Evolutionary conservation across 2,888 invertebrate genomes (phyloP), one percentile per base, ranked within the genome.

Genomic region (Cremastinae sp.): DNA sequence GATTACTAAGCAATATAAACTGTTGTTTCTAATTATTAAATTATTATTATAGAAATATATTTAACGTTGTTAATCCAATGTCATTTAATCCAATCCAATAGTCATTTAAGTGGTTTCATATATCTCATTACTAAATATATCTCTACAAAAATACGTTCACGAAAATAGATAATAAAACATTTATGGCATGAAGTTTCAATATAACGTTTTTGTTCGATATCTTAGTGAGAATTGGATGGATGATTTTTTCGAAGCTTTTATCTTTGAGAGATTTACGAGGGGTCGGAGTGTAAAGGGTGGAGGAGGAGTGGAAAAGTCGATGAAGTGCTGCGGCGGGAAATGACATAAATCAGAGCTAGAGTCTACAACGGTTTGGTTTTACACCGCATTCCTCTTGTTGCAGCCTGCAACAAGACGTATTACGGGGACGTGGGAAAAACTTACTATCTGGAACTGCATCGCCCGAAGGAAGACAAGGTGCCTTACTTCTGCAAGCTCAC

Each of bases 401-500:
- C 92, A 96, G 96, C 94, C 59, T 97, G 97, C 91, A 97, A 97
- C 91, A 94, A 94, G 86, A 97, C 97, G 2, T 97, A 97, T 90
- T 96, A 95, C 84, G 97, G 97, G 0, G 96, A 97, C 86, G 94
- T 96, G 66, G 97, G 96, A 4, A 93, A 95, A 84, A 96, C 96
- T 0, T 97, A 97, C 89, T 94, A 96, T 83, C 87, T 97, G 90
- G 96, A 96, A 87, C 91, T 97, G 62, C 96, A 96, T 89, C 93
- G 96, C 76, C 96, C 96, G 18, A 94, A 95, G 82, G 95, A 96
- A 90, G 95, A 96, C 87, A 93, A 95, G 86, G 94, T 96, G 83
- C 97, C 97, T 16, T 97, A 96, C 90, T 93, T 96, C 82, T 97
- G 97, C 90, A 93, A 95, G 82, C 92, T 97, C 80, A 97, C 96